Conservation (phyloP, 2,888 invertebrate genomes). For the Netelia melanura region DNA sequence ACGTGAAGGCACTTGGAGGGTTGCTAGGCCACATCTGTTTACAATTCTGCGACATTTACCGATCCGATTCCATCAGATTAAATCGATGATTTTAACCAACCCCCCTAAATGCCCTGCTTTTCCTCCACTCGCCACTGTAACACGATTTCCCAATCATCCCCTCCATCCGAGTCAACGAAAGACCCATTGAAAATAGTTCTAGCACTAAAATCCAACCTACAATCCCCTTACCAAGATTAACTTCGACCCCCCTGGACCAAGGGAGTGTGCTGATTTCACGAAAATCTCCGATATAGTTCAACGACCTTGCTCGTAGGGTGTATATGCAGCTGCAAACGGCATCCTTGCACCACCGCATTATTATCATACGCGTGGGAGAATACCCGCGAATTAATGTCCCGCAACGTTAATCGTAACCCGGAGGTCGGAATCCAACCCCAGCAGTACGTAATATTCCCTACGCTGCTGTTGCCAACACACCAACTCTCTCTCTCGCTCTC, state of each 20-base stretch:
- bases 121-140: not conserved
- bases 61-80: not conserved
- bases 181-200: not conserved
- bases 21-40: constrained; percentile 11
- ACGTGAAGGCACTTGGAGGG: not conserved
- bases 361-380: constrained; percentile 52
- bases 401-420: constrained; percentile 61
- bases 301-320: constrained; percentile 5
- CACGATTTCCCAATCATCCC: not conserved
- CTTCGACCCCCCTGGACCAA: not conserved
- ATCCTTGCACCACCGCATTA: constrained; percentile 30
- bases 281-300: constrained; percentile 48
- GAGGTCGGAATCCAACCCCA: constrained; percentile 23
- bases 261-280: constrained; percentile 20
- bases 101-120: too few relatives aligned
- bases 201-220: not conserved
- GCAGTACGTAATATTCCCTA: constrained; percentile 54
- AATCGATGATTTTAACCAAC: not conserved
- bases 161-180: not conserved
- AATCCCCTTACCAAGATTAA: constrained; percentile 6
- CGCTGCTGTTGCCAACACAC: constrained; percentile 39
- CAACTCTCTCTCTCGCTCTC: not conserved
- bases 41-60: constrained; percentile 2
- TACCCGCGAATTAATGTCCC: constrained; percentile 61
- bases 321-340: constrained; percentile 24